Percentiles rank a stretch among this genome's conserved stretches.
These are phyloP conservation scores for Leptoclinus maculatus DNA, from an alignment of 2,797 vertebrate genomes.

Conservation along the genomic window DNA sequence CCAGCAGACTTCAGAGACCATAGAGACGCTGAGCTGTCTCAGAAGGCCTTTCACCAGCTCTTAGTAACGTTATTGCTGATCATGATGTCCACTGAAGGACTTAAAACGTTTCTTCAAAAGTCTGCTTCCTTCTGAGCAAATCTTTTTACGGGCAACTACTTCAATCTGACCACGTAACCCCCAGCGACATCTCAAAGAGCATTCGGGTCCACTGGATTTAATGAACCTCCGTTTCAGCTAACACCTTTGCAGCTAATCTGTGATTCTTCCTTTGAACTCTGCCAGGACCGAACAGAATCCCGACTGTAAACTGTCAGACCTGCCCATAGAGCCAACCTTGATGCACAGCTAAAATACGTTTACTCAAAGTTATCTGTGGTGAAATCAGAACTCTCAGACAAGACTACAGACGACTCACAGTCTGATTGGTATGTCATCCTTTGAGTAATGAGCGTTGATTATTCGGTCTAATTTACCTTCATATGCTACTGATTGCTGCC, in stretches of 20 bases:
- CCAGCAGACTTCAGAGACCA: not conserved
- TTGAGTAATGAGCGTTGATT: constrained; percentile 52
- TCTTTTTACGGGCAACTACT: constrained; percentile 13
- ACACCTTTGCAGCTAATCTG: constrained; percentile 22
- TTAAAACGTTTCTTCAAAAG: constrained; percentile 26
- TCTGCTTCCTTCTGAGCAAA: not conserved
- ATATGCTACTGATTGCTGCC: constrained; percentile 58
- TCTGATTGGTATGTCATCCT: constrained; percentile 44
- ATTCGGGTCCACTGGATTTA: constrained; percentile 26
- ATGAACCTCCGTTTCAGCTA: constrained; percentile 10
- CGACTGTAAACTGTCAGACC: constrained; percentile 8
- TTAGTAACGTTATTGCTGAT: constrained; percentile 11
- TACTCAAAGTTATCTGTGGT: constrained; percentile 19
- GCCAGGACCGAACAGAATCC: constrained; percentile 26
- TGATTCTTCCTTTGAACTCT: constrained; percentile 14
- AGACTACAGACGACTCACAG: constrained; percentile 15
- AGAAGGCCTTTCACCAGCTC: not conserved
- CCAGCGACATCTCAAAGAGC: not conserved
- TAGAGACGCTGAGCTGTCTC: not conserved
- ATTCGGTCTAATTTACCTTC: constrained; percentile 51
- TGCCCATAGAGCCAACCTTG: not conserved
- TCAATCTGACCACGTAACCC: constrained; percentile 15
- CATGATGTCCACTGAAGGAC: constrained; percentile 4
- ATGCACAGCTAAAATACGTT: constrained; percentile 7
- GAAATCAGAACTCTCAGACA: constrained; percentile 29